Evolutionary conservation across 2,113 vertebrate genomes (phyloP), one percentile per base, ranked within the genome.

Genomic region (Ictidomys tridecemlineatus): DNA sequence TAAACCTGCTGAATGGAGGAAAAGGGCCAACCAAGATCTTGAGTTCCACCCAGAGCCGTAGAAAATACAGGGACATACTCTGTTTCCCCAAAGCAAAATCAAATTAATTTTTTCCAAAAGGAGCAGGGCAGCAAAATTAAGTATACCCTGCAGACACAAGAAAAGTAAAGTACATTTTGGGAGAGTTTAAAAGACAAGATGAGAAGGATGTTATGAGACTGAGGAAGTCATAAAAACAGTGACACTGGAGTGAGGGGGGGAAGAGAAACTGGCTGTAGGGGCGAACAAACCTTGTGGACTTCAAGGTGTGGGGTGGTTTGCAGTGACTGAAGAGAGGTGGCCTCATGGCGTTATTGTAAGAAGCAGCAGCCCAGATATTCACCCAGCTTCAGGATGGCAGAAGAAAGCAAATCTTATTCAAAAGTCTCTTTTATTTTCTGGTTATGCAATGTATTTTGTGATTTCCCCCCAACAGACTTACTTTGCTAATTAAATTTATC

Each of bases 401-500:
- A 85, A 14, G 61, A 70, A 93, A 93, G 67, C 32, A 94, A 63
- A 58, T 76, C 8, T 39, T 89, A 48, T 26, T 77, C 73, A 90
- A 12, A 85, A 74, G 4, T 77, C 69, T 42, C 73, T 95, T 92
- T 90, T 17, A n/a, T 93, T 96, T 97, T 88, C 67, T 73, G 32
- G 16, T 69, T 91, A 95, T 73, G 18, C 34, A n/a, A 5, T 72
- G n/a, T 85, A 20, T 94, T 95, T 93, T 96, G 53, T 93, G 32
- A 91, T 97, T 94, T 89, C 32, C 28, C 28, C 85, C 85, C 82
- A 95, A 77, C 39, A 97, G 82, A 13, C 39, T 96, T 93, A 34
- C 65, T 94, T 87, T 89, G 88, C 94, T 97, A 93, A 97, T 97
- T 96, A 83, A 95, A 96, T 93, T 78, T 96, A 86, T 94, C n/a